Conservation (phyloP, 1,140 invertebrate genomes). For the Lepidurus couesii region DNA sequence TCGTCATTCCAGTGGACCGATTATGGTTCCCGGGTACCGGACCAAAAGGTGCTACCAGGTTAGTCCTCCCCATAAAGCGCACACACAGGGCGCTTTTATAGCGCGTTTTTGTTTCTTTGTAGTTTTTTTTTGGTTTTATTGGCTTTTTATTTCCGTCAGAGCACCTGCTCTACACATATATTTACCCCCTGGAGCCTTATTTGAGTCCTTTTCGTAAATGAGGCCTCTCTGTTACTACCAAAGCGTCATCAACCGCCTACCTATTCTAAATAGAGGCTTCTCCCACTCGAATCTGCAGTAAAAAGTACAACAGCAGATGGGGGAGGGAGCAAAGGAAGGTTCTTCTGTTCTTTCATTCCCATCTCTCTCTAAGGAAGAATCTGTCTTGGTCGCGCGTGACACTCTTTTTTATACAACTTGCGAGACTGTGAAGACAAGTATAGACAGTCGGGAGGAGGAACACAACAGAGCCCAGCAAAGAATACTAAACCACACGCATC, state of each 20-base stretch:
- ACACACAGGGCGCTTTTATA: constrained; percentile 6
- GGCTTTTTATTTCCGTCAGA: neutral
- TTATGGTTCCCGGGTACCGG: constrained; percentile 1
- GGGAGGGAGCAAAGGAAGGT: neutral
- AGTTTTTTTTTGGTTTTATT: neutral
- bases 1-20: constrained; percentile 9
- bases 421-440: too few species aligned
- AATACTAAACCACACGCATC: neutral
- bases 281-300: neutral
- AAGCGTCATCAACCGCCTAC: constrained; percentile 9
- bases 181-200: neutral
- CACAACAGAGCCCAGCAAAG: neutral
- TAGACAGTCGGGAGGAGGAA: neutral
- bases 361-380: neutral
- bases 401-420: neutral
- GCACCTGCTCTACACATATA: constrained; percentile 17
- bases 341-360: neutral
- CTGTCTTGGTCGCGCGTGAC: neutral
- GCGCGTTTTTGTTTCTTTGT: neutral
- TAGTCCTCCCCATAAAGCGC: neutral
- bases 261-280: neutral
- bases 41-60: constrained; percentile 1
- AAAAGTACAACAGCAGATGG: neutral
- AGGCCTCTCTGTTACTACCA: constrained; percentile 3
- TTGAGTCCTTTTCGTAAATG: constrained; percentile 10